These are phyloP conservation scores for Eristalis pertinax DNA, from an alignment of 2,888 invertebrate species.

Conservation along the genomic window DNA sequence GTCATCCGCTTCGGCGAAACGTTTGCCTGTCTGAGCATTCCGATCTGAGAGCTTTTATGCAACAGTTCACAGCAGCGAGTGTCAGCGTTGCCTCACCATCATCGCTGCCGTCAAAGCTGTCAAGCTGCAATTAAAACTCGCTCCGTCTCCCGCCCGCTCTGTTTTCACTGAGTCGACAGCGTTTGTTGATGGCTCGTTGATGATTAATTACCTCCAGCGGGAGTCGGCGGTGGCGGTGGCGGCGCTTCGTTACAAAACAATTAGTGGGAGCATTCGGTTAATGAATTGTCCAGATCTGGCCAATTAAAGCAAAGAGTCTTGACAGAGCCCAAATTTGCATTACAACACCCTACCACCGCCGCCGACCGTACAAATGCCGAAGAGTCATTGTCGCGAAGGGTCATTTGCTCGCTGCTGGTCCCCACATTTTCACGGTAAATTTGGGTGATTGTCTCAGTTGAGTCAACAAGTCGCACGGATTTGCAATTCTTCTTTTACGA, in stretches of 20 bases:
- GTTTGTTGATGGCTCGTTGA: background rate
- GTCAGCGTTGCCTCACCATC: background rate
- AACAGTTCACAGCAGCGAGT: background rate
- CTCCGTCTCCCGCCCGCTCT: background rate
- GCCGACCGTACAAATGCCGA: background rate
- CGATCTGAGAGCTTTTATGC: background rate
- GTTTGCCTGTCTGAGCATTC: background rate
- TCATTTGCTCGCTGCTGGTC: constrained; percentile 26
- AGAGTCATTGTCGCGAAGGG: constrained; percentile 16
- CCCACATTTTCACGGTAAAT: constrained; percentile 25
- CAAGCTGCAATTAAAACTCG: background rate
- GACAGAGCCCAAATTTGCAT: background rate
- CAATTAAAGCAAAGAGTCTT: constrained; percentile 1
- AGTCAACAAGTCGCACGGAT: constrained; percentile 33
- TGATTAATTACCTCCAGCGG: background rate
- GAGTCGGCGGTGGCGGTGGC: background rate
- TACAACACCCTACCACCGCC: background rate
- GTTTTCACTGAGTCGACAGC: background rate
- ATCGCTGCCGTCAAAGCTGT: background rate
- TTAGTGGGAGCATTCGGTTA: constrained; percentile 41
- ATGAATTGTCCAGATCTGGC: constrained; percentile 26
- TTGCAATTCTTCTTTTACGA: background rate
- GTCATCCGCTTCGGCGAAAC: background rate
- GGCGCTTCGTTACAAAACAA: constrained; percentile 38
- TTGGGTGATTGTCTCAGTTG: constrained; percentile 48